A percentile compares a stretch with the other conserved stretches of the same genome.
These are phyloP conservation scores for Drosophila prostipennis DNA, from an alignment of 2,888 invertebrate genomes.

Conservation along the genomic window DNA sequence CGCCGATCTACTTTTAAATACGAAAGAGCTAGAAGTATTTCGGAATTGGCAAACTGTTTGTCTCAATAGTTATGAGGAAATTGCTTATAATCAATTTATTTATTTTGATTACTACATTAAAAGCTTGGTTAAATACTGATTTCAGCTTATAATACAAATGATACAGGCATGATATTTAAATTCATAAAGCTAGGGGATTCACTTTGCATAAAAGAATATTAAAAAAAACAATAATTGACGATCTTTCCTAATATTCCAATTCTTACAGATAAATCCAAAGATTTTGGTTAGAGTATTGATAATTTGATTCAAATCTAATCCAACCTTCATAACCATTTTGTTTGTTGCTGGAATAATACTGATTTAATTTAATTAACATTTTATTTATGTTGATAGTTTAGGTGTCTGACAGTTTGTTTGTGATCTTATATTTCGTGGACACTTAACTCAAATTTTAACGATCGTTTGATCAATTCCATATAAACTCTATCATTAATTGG, in stretches of 20 bases:
- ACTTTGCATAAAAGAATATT: background rate
- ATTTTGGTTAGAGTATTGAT: slow-evolving; percentile 16
- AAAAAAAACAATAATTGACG: too few species aligned
- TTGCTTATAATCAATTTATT: background rate
- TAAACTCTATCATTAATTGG: slow-evolving; percentile 54
- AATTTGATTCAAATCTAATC: background rate
- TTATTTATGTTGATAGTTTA: slow-evolving; percentile 57
- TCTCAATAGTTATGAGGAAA: too few species aligned
- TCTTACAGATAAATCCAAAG: background rate
- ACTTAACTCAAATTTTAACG: slow-evolving; percentile 48
- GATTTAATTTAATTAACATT: slow-evolving; percentile 53
- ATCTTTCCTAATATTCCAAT: background rate
- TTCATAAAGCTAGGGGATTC: background rate
- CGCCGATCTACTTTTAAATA: background rate
- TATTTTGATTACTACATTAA: background rate
- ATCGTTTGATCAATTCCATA: slow-evolving; percentile 10
- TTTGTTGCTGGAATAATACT: slow-evolving; percentile 6
- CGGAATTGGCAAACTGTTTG: background rate
- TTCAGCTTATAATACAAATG: too few species aligned
- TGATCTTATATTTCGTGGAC: slow-evolving; percentile 16
- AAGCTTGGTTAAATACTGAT: too few species aligned
- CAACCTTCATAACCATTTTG: slow-evolving; percentile 8
- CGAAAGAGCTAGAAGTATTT: background rate
- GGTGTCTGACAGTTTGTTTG: slow-evolving; percentile 45
- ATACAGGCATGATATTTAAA: background rate